phyloP scores from a whole-genome alignment of 1,140 invertebrate genomes.

The Calephelis nemesis region DNA sequence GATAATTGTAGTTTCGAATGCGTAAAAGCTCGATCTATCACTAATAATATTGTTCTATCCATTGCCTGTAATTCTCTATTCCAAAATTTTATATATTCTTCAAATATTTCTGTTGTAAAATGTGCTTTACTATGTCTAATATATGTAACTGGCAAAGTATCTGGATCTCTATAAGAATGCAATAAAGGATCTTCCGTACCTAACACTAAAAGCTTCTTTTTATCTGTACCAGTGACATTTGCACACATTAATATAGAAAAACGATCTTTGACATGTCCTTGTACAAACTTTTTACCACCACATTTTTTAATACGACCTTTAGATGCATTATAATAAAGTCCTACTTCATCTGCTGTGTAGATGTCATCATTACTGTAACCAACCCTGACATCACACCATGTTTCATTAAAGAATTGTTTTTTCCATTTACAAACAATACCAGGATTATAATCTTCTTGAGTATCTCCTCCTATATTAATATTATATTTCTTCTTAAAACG shows the following conservation, averaged over 20 bases:
- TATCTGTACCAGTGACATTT: constrained; percentile 9
- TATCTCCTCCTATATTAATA: neutral
- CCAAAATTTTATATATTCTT: constrained; percentile 7
- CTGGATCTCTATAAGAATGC: constrained; percentile 1
- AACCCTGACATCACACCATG: constrained; percentile 3
- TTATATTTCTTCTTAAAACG: constrained; percentile 12
- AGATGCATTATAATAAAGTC: constrained; percentile 2
- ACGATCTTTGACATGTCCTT: constrained; percentile 11
- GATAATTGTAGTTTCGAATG: neutral
- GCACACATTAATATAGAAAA: constrained; percentile 14
- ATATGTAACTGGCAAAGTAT: constrained; percentile 7
- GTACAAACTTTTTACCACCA: constrained; percentile 9
- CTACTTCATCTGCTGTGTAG: constrained; percentile 13
- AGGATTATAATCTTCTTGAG: neutral
- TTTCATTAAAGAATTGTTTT: constrained; percentile 16
- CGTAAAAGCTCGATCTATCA: neutral
- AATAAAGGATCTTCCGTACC: constrained; percentile 10
- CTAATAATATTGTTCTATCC: neutral
- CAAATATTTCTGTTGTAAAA: constrained; percentile 11
- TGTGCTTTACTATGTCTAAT: constrained; percentile 11
- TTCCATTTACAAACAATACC: constrained; percentile 18
- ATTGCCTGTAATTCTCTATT: constrained; percentile 1
- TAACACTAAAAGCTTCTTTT: constrained; percentile 4
- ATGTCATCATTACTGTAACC: constrained; percentile 17
- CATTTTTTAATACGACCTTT: constrained; percentile 8